phyloP scores from a whole-genome alignment of 2,113 vertebrate genomes.

The Ceyx melanurus region DNA sequence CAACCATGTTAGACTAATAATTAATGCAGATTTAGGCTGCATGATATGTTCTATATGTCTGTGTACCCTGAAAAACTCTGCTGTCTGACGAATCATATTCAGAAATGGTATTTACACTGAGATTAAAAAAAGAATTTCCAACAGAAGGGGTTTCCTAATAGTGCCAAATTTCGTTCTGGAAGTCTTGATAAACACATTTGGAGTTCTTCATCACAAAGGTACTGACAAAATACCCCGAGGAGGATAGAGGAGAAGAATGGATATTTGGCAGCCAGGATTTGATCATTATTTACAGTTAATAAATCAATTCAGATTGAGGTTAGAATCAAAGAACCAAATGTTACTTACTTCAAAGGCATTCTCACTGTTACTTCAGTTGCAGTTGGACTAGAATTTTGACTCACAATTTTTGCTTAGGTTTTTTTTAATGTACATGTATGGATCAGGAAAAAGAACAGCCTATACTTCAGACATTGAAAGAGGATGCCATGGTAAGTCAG shows the following conservation, averaged over 20 bases:
- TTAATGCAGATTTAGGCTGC: background rate
- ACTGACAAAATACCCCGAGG: slow-evolving; percentile 32
- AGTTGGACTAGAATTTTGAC: background rate
- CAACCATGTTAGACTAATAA: background rate
- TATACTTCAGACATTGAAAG: background rate
- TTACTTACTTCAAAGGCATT: slow-evolving; percentile 33
- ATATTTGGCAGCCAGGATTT: slow-evolving; percentile 18
- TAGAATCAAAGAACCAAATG: slow-evolving; percentile 41
- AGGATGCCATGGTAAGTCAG: background rate
- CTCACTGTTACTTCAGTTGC: background rate
- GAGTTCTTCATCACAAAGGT: slow-evolving; percentile 29
- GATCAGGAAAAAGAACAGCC: background rate
- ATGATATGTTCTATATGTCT: background rate
- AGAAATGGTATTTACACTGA: slow-evolving; percentile 54
- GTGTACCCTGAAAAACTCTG: slow-evolving; percentile 13
- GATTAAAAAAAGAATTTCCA: slow-evolving; percentile 65
- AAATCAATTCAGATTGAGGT: slow-evolving; percentile 22
- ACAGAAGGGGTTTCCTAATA: slow-evolving; percentile 60
- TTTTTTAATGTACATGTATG: background rate
- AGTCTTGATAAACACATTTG: slow-evolving; percentile 62
- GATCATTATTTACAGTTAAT: slow-evolving; percentile 30
- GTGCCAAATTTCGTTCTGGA: slow-evolving; percentile 53
- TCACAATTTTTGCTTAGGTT: background rate
- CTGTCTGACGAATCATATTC: slow-evolving; percentile 43
- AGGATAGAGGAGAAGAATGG: background rate